Evolutionary conservation across 2,888 invertebrate species (phyloP).

Genomic region (Pyrrhia umbra): DNA sequence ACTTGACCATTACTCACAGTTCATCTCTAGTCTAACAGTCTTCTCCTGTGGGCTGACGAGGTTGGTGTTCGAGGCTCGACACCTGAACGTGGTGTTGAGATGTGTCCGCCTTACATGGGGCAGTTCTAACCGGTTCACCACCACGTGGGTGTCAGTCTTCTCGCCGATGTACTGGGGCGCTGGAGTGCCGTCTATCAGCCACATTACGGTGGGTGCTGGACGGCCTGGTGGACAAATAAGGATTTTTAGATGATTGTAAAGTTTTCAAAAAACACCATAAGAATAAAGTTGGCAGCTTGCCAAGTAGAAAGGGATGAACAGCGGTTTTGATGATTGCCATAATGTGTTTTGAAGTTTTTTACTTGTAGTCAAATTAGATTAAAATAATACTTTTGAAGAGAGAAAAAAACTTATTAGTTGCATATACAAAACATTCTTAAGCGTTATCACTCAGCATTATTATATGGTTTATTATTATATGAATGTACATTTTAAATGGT

Average conservation of each 20-base stretch:
- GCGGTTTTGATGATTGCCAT: neutral
- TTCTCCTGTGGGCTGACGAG: conserved; percentile 95
- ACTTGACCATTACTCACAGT: conserved; percentile 92
- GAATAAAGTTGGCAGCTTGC: neutral
- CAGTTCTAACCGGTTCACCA: conserved; percentile 94
- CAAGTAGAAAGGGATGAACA: neutral
- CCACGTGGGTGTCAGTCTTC: conserved; percentile 93
- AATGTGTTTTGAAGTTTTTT: neutral
- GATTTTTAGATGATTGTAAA: neutral
- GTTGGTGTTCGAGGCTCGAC: conserved; percentile 96
- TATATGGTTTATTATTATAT: too few relatives aligned
- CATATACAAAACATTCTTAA: too few relatives aligned
- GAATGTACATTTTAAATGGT: too few relatives aligned
- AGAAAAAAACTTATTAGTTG: too few relatives aligned
- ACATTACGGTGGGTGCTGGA: conserved; percentile 95
- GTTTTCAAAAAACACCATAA: neutral
- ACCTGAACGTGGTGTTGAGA: conserved; percentile 96
- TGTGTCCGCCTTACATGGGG: conserved; percentile 93
- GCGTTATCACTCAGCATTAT: too few relatives aligned
- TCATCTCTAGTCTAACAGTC: conserved; percentile 95
- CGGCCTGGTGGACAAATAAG: conserved; percentile 90
- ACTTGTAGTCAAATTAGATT: neutral
- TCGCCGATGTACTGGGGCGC: conserved; percentile 93
- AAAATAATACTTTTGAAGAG: neutral
- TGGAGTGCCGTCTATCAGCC: conserved; percentile 94